These are phyloP conservation scores for Ceriagrion tenellum DNA, from an alignment of 2,888 invertebrate species.

Conservation along the genomic window DNA sequence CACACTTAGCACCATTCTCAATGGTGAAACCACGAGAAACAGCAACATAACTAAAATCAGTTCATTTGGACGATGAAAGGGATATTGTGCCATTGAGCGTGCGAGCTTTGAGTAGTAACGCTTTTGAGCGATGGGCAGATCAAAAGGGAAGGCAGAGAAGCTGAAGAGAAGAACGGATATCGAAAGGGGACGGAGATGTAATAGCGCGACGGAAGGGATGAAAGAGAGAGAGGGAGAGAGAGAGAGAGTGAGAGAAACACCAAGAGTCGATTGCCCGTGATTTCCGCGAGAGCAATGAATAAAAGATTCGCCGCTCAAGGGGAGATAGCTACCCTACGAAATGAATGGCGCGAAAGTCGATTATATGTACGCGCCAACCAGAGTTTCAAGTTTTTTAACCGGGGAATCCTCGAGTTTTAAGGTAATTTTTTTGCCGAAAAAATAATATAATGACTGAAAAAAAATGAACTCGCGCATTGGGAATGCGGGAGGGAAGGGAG, in stretches of 20 bases:
- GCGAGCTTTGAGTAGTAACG: neutral
- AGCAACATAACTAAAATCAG: neutral
- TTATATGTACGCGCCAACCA: slow-evolving; percentile 36
- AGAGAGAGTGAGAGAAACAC: slow-evolving; percentile 26
- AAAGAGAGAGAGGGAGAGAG: slow-evolving; percentile 39
- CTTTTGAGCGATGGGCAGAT: neutral
- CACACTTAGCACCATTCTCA: too few species aligned
- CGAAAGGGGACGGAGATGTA: neutral
- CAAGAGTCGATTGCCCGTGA: slow-evolving; percentile 8
- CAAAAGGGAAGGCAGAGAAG: neutral
- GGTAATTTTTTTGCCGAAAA: neutral
- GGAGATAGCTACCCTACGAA: neutral
- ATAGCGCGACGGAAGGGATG: neutral
- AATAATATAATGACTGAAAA: neutral
- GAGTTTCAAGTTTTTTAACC: neutral
- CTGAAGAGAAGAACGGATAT: neutral
- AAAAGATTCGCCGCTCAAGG: slow-evolving; percentile 31
- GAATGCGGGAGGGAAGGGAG: neutral
- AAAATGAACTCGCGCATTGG: neutral
- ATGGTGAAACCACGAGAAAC: too few species aligned
- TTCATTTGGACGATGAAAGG: neutral
- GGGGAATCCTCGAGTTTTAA: slow-evolving; percentile 28
- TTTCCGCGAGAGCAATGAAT: slow-evolving; percentile 59
- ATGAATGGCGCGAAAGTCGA: slow-evolving; percentile 29
- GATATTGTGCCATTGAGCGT: neutral